Conservation (phyloP, 2,888 invertebrate genomes). For the Subacronicta megacephala region DNA sequence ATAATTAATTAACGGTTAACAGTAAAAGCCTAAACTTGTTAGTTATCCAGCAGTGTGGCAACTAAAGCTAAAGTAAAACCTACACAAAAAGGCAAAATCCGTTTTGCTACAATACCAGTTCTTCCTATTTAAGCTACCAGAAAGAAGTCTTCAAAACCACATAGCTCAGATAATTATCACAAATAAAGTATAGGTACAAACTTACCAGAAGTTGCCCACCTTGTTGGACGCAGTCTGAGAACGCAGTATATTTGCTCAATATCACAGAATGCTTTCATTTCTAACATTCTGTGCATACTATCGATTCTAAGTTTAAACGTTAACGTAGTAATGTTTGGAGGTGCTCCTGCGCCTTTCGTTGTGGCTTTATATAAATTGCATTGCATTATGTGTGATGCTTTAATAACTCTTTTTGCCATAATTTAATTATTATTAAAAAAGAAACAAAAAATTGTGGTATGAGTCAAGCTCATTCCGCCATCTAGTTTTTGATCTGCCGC, state of each 20-base stretch:
- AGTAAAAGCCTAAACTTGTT: no score
- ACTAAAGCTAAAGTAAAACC: no score
- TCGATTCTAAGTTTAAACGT: conserved; percentile 59
- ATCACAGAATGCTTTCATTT: conserved; percentile 68
- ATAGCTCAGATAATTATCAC: not conserved
- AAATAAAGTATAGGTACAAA: conserved; percentile 16
- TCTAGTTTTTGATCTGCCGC: no score
- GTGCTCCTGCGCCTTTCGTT: not conserved
- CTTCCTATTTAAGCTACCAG: not conserved
- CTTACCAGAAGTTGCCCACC: conserved; percentile 3
- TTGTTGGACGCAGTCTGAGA: conserved; percentile 20
- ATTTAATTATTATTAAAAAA: no score
- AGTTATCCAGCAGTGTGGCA: no score
- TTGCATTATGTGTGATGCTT: no score
- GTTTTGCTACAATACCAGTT: not conserved
- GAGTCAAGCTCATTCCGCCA: no score
- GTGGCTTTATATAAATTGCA: not conserved
- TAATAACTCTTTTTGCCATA: no score
- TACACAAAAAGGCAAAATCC: no score
- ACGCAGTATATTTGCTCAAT: conserved; percentile 67
- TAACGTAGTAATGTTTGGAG: conserved; percentile 14
- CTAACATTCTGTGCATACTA: conserved; percentile 69
- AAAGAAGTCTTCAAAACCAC: not conserved
- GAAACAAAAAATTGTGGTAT: no score
- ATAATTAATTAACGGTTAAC: no score